A percentile compares a stretch with the other conserved stretches of the same genome.
Conservation (phyloP, 2,797 vertebrate species). For the Pangasius larnaudii region DNA sequence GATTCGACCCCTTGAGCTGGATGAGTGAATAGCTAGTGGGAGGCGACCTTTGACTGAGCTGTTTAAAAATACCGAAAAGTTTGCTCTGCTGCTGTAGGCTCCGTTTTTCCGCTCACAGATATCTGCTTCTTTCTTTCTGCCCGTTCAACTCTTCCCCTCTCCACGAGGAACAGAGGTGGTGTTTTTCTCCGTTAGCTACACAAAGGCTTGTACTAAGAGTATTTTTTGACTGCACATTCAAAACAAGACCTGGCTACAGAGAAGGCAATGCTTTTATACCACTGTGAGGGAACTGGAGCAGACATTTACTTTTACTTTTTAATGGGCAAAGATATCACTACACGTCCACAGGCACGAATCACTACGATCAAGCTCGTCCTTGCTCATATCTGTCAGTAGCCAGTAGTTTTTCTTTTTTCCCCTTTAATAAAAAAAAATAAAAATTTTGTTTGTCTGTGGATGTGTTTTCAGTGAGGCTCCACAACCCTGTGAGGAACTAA, state of each 20-base stretch:
- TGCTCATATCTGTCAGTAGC: background rate
- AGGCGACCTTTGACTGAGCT: constrained; percentile 65
- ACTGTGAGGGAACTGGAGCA: background rate
- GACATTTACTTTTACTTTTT: background rate
- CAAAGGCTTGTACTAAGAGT: constrained; percentile 50
- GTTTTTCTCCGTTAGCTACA: constrained; percentile 60
- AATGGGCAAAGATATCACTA: background rate
- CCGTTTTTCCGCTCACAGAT: constrained; percentile 36
- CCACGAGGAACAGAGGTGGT: constrained; percentile 35
- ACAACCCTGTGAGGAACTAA: background rate
- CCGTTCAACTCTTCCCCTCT: constrained; percentile 52
- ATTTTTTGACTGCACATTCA: background rate
- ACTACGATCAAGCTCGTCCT: background rate
- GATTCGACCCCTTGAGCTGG: constrained; percentile 58
- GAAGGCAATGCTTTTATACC: background rate
- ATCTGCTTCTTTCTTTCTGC: constrained; percentile 51
- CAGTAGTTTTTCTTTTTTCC: background rate
- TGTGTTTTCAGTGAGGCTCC: background rate
- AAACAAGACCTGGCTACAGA: constrained; percentile 14
- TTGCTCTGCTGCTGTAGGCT: constrained; percentile 47
- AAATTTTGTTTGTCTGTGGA: no score
- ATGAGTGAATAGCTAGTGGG: constrained; percentile 61
- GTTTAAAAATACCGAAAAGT: constrained; percentile 57
- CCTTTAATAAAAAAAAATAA: background rate
- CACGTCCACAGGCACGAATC: background rate